Percentiles rank a stretch among this genome's conserved stretches.
phyloP scores from a whole-genome alignment of 2,797 vertebrate species.

The Morus bassanus region DNA sequence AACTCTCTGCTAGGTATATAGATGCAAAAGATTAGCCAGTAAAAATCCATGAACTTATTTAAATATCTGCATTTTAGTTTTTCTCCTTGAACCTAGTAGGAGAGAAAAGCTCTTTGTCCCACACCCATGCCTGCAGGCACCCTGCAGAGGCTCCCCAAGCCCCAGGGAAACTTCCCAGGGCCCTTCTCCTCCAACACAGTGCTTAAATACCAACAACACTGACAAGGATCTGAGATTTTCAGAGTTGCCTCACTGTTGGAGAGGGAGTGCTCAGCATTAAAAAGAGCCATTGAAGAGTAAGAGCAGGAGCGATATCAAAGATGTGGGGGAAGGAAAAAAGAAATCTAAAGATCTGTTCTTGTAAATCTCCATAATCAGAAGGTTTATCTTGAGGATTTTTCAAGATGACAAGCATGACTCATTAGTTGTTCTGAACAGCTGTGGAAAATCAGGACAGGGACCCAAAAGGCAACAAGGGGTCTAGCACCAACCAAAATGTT shows the following conservation, averaged over 20 bases:
- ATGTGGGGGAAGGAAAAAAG: neutral
- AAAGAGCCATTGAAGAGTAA: neutral
- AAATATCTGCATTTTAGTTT: neutral
- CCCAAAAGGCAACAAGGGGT: neutral
- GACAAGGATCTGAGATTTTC: neutral
- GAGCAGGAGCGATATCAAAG: neutral
- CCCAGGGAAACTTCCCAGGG: neutral
- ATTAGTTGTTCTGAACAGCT: neutral
- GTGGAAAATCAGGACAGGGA: neutral
- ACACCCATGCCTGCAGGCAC: neutral
- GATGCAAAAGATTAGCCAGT: neutral
- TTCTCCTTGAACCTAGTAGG: neutral
- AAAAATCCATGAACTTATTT: neutral
- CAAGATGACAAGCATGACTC: neutral
- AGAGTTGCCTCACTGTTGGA: neutral
- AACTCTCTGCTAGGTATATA: neutral
- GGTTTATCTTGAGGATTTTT: neutral
- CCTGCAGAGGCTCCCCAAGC: neutral
- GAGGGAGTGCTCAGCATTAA: no score
- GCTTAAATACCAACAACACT: accelerated
- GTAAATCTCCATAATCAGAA: neutral
- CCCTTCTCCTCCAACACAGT: neutral
- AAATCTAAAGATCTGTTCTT: neutral
- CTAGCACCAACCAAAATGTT: neutral
- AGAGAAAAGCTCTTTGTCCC: neutral